These are phyloP conservation scores for Magallana nippona DNA, from an alignment of 2,888 invertebrate genomes.

Conservation along the genomic window DNA sequence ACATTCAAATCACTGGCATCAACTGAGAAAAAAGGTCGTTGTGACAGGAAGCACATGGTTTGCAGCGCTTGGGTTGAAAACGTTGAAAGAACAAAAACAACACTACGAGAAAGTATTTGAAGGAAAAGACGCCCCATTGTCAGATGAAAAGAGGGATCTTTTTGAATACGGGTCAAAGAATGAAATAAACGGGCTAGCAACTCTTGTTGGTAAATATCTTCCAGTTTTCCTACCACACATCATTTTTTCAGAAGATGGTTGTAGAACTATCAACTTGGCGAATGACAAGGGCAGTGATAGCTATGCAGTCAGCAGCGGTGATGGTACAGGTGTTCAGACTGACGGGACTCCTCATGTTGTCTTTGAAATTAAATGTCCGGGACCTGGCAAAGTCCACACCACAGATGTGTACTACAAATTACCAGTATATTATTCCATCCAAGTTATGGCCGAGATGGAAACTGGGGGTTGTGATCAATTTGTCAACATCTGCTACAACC, in stretches of 20 bases:
- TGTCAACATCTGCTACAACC: no score
- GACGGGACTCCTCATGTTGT: no score
- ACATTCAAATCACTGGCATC: neutral
- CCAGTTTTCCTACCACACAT: conserved; percentile 5
- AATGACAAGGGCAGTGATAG: neutral
- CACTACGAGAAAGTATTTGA: conserved; percentile 3
- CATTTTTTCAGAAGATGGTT: neutral
- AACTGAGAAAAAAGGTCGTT: neutral
- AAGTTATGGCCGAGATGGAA: no score
- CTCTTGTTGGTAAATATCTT: conserved; percentile 10
- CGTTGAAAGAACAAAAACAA: conserved; percentile 19
- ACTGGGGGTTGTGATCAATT: no score
- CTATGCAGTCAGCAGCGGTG: no score
- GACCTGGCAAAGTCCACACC: no score
- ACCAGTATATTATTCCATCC: no score
- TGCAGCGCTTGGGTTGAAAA: neutral
- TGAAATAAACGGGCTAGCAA: conserved; percentile 3
- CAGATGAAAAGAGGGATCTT: neutral
- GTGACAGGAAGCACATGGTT: conserved; percentile 19
- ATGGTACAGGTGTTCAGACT: no score
- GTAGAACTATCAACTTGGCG: neutral
- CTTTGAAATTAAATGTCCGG: no score
- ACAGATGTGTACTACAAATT: no score
- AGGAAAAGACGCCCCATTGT: neutral
- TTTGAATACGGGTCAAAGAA: conserved; percentile 6